Conservation (phyloP, 2,888 invertebrate species). For the Pyrrhosoma nymphula region DNA sequence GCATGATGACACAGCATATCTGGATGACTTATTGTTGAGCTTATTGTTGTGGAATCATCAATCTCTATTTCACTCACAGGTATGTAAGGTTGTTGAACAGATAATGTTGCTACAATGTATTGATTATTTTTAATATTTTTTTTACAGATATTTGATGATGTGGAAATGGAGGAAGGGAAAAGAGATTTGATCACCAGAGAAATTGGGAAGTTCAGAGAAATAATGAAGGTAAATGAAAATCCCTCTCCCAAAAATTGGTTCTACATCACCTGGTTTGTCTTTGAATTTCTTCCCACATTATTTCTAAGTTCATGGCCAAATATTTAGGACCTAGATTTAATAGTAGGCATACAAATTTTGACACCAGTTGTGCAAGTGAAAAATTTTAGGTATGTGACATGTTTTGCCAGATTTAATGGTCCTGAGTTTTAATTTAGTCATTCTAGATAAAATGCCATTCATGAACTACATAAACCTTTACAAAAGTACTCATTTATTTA, state of each 20-base stretch:
- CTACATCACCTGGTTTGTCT: slow-evolving; percentile 59
- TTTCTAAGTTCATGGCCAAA: slow-evolving; percentile 63
- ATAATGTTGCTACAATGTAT: no score
- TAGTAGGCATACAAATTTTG: slow-evolving; percentile 50
- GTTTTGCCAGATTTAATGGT: slow-evolving; percentile 36
- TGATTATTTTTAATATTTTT: background rate
- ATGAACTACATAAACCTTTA: background rate
- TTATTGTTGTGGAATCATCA: no score
- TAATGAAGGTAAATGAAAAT: slow-evolving; percentile 90
- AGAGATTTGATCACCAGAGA: slow-evolving; percentile 97
- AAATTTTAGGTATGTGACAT: slow-evolving; percentile 41
- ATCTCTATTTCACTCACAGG: no score
- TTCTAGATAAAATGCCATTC: slow-evolving; percentile 2
- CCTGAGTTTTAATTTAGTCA: slow-evolving; percentile 26
- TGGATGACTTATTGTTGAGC: no score
- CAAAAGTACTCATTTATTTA: background rate
- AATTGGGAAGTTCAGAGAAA: slow-evolving; percentile 98
- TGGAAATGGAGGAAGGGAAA: slow-evolving; percentile 97
- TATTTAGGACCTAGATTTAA: slow-evolving; percentile 44
- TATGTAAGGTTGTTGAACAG: no score
- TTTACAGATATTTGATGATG: slow-evolving; percentile 83
- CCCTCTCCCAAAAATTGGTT: slow-evolving; percentile 68
- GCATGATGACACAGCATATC: no score
- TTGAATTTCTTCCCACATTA: slow-evolving; percentile 68
- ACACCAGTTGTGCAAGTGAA: slow-evolving; percentile 43